These are phyloP conservation scores for Megaceryle torquata DNA, from an alignment of 2,113 vertebrate species.

Conservation along the genomic window DNA sequence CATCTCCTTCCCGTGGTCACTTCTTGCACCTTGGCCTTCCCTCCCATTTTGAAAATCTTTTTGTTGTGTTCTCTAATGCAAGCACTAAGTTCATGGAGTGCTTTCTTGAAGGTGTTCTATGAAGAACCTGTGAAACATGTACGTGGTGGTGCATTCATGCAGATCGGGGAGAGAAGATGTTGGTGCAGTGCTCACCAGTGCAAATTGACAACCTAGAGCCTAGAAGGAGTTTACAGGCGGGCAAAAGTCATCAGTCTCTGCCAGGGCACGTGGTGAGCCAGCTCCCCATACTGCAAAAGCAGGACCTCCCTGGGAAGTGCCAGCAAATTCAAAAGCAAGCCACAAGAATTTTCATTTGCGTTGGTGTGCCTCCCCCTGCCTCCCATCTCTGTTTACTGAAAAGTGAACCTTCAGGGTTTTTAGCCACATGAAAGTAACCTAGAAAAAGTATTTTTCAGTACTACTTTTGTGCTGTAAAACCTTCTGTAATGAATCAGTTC, in stretches of 20 bases:
- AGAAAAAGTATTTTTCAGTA: conserved; percentile 17
- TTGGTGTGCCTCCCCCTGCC: not conserved
- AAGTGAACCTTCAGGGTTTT: conserved; percentile 14
- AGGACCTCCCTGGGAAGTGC: not conserved
- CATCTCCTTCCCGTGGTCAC: not conserved
- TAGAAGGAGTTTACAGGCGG: not conserved
- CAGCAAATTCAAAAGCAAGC: conserved; percentile 27
- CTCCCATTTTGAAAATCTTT: not conserved
- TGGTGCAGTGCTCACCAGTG: not conserved
- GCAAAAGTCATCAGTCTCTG: not conserved
- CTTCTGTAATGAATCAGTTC: not conserved
- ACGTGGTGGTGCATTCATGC: not conserved
- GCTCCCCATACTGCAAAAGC: not conserved
- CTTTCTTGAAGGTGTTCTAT: not conserved
- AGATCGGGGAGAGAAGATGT: not conserved
- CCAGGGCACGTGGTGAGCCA: not conserved
- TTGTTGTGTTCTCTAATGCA: not conserved
- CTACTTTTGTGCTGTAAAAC: not conserved
- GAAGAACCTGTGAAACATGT: not conserved
- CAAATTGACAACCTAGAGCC: not conserved
- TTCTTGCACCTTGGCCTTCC: not conserved
- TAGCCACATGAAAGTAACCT: conserved; percentile 45
- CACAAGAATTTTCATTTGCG: conserved; percentile 49
- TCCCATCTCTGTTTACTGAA: conserved; percentile 8
- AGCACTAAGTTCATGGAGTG: not conserved